Evolutionary conservation across 2,113 vertebrate genomes (phyloP).

Genomic region (Ptilonorhynchus violaceus): DNA sequence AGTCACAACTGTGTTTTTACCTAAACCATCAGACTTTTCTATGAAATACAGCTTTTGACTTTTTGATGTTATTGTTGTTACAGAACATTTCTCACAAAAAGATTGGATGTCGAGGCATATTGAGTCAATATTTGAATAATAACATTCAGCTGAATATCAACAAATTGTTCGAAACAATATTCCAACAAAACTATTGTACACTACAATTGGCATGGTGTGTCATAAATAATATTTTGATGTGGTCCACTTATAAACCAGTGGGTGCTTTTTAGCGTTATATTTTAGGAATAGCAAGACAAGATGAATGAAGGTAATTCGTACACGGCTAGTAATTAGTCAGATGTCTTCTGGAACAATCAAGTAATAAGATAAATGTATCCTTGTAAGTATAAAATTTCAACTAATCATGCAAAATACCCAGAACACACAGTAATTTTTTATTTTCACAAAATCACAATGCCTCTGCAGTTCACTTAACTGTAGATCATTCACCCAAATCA

Average conservation of each 20-base stretch:
- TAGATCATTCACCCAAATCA: not conserved
- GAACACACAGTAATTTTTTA: not conserved
- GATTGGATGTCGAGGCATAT: not conserved
- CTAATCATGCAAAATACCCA: not conserved
- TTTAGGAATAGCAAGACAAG: not conserved
- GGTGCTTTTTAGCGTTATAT: not conserved
- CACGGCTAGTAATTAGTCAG: not conserved
- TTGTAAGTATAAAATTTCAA: not conserved
- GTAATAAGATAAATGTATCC: not conserved
- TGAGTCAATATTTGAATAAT: not conserved
- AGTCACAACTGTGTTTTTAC: not conserved
- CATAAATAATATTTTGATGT: not conserved
- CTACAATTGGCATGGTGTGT: not conserved
- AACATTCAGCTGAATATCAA: not conserved
- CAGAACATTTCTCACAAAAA: not conserved
- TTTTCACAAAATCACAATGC: not conserved
- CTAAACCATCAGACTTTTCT: not conserved
- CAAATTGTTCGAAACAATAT: not conserved
- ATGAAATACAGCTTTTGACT: not conserved
- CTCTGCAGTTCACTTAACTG: not conserved
- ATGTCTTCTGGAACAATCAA: not conserved
- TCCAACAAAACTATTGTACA: not conserved
- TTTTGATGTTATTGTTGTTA: not conserved
- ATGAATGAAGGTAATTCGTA: not conserved
- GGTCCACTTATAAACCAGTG: not conserved